These are phyloP conservation scores for Erinaceus europaeus DNA, from an alignment of 2,113 vertebrate species.

Conservation along the genomic window DNA sequence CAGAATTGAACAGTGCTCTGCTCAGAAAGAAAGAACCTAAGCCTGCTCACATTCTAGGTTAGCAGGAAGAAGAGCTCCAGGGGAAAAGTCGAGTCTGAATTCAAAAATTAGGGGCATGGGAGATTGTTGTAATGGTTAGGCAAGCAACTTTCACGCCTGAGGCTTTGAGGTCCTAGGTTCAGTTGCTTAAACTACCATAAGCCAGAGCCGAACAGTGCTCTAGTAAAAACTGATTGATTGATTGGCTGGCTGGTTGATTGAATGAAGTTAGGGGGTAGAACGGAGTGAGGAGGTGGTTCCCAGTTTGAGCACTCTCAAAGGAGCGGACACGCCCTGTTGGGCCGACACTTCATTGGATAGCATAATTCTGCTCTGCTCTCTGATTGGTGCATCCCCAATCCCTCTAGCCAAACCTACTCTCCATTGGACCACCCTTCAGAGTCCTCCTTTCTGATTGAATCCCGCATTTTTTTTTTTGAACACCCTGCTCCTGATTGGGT, in stretches of 20 bases:
- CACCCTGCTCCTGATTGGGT: constrained; percentile 29
- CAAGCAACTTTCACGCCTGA: too few relatives aligned
- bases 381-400: constrained; percentile 14
- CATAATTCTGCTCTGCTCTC: neutral
- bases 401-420: neutral
- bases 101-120: neutral
- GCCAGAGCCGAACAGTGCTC: too few relatives aligned
- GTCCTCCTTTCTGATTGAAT: neutral
- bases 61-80: neutral
- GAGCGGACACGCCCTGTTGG: neutral
- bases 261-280: too few relatives aligned
- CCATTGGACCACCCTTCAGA: neutral
- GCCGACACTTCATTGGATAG: neutral
- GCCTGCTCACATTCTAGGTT: neutral
- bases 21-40: too few relatives aligned
- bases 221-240: too few relatives aligned
- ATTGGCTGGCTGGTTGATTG: too few relatives aligned
- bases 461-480: neutral
- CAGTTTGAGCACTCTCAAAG: neutral
- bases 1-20: too few relatives aligned
- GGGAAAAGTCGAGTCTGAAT: neutral
- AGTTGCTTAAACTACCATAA: too few relatives aligned
- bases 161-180: too few relatives aligned
- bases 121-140: too few relatives aligned
- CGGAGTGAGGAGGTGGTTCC: neutral